Percentiles rank a stretch among this genome's conserved stretches.
These are phyloP conservation scores for Bombycilla garrulus DNA, from an alignment of 2,113 vertebrate species.

Conservation along the genomic window DNA sequence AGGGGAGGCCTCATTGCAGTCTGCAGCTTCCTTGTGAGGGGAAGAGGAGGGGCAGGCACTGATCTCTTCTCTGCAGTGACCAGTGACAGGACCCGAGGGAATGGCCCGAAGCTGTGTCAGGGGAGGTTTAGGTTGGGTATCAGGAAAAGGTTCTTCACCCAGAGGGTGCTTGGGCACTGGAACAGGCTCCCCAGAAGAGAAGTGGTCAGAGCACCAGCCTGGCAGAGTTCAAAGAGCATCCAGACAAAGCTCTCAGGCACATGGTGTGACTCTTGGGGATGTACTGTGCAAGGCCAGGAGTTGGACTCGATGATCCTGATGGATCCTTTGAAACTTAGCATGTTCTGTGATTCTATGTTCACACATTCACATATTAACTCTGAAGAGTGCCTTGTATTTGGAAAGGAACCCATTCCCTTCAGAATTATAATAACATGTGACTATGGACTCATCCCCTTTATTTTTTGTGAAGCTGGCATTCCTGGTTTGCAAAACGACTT, in stretches of 20 bases:
- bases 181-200: background rate
- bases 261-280: background rate
- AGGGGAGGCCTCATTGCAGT: rapidly evolving
- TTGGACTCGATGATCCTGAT: rapidly evolving
- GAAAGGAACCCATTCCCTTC: background rate
- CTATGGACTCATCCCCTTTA: background rate
- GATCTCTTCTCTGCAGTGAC: background rate
- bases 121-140: rapidly evolving
- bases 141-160: background rate
- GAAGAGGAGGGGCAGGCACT: background rate
- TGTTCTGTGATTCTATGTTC: background rate
- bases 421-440: background rate
- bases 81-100: background rate
- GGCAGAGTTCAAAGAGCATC: rapidly evolving
- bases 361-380: background rate
- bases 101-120: background rate
- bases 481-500: background rate
- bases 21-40: background rate
- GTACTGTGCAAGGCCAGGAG: background rate
- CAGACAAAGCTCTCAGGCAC: background rate
- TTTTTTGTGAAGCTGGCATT: background rate
- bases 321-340: background rate
- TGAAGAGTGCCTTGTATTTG: background rate
- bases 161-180: rapidly evolving
- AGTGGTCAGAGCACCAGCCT: background rate